These are phyloP conservation scores for Lasius fuliginosus DNA, from an alignment of 2,888 invertebrate species.

Conservation along the genomic window DNA sequence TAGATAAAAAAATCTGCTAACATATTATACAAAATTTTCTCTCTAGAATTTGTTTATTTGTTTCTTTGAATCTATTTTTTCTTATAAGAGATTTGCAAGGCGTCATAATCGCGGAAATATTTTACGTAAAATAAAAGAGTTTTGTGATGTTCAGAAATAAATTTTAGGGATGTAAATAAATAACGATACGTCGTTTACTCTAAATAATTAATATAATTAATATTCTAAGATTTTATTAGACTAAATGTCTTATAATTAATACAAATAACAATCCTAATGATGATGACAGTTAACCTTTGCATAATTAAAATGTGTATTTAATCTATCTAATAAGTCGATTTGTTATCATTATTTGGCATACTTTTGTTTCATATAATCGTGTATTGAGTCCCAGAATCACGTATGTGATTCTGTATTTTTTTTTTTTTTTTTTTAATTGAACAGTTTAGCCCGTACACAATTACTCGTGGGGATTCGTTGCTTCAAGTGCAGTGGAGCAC, in stretches of 20 bases:
- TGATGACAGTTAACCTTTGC: too few relatives aligned
- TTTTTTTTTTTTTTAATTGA: background rate
- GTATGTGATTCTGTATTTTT: background rate
- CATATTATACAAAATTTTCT: background rate
- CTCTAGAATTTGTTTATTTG: background rate
- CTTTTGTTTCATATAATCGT: background rate
- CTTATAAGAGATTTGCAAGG: background rate
- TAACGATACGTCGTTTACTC: background rate
- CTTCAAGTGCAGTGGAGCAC: constrained; percentile 97
- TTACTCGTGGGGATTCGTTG: constrained; percentile 98
- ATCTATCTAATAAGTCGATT: background rate
- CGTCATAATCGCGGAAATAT: background rate
- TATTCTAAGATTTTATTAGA: background rate
- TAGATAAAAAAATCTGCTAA: background rate
- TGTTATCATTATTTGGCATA: background rate
- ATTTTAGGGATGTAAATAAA: background rate
- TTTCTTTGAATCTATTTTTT: background rate
- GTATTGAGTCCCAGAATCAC: background rate
- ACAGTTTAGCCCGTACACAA: constrained; percentile 88
- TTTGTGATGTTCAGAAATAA: background rate
- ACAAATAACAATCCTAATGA: too few relatives aligned
- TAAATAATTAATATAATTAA: background rate
- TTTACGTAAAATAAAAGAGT: background rate
- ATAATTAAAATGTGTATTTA: too few relatives aligned
- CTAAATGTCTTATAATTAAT: background rate